Conservation (phyloP, 1,140 invertebrate species). For the Physella acuta region DNA sequence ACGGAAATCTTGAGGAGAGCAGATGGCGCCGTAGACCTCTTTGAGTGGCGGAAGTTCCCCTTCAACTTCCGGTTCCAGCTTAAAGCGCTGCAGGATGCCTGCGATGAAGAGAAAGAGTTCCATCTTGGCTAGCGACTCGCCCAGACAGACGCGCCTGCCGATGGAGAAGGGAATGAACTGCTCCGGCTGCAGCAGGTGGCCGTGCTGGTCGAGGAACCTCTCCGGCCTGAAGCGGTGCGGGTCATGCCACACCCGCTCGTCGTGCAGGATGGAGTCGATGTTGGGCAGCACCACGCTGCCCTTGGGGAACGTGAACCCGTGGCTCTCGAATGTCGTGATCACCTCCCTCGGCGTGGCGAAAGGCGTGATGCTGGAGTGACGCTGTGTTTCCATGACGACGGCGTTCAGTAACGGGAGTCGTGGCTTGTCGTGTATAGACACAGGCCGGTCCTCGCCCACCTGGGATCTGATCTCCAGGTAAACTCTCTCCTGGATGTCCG, state of each 20-base stretch:
- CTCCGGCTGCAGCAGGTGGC: slow-evolving; percentile 15
- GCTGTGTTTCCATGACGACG: slow-evolving; percentile 31
- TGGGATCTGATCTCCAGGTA: slow-evolving; percentile 83
- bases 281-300: slow-evolving; percentile 59
- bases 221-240: slow-evolving; percentile 72
- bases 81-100: slow-evolving; percentile 27
- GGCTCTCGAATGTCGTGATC: slow-evolving; percentile 36
- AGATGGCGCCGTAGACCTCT: not conserved
- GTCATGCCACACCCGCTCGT: slow-evolving; percentile 62
- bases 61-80: not conserved
- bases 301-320: slow-evolving; percentile 51
- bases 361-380: slow-evolving; percentile 6
- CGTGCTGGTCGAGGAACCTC: slow-evolving; percentile 58
- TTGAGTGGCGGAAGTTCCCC: not conserved
- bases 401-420: slow-evolving; percentile 36
- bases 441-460: slow-evolving; percentile 72
- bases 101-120: slow-evolving; percentile 37
- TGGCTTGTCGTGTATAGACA: slow-evolving; percentile 27
- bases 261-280: not conserved
- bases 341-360: not conserved
- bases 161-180: slow-evolving; percentile 26
- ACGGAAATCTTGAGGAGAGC: not conserved
- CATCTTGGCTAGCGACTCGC: slow-evolving; percentile 32
- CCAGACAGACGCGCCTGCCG: slow-evolving; percentile 25
- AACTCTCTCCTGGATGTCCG: slow-evolving; percentile 73